phyloP scores from a whole-genome alignment of 2,888 invertebrate species.

The Aleiodes testaceus region DNA sequence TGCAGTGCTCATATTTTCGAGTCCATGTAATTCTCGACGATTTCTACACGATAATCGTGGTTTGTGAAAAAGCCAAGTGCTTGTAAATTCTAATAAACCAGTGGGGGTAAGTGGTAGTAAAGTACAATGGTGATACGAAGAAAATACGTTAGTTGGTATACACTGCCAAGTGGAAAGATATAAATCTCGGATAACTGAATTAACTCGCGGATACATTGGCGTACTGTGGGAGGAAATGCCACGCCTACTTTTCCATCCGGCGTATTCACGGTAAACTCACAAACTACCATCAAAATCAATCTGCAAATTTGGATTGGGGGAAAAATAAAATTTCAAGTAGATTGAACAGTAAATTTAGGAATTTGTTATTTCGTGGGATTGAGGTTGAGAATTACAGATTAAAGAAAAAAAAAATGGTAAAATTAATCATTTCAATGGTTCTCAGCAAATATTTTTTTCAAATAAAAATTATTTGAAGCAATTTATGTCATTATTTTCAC shows the following conservation, averaged over 20 bases:
- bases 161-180: constrained; percentile 52
- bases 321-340: neutral
- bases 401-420: too few relatives aligned
- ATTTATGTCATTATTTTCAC: too few relatives aligned
- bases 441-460: too few relatives aligned
- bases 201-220: constrained; percentile 67
- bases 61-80: constrained; percentile 55
- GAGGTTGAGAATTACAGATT: too few relatives aligned
- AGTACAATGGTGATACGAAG: constrained; percentile 42
- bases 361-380: too few relatives aligned
- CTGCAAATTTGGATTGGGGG: neutral
- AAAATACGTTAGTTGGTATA: constrained; percentile 24
- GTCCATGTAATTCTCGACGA: constrained; percentile 50
- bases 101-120: constrained; percentile 51
- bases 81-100: constrained; percentile 72
- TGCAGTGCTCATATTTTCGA: constrained; percentile 62
- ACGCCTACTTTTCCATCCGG: constrained; percentile 56
- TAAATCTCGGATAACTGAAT: constrained; percentile 72
- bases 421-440: too few relatives aligned
- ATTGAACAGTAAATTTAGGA: neutral
- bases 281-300: constrained; percentile 26
- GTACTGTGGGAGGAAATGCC: constrained; percentile 57
- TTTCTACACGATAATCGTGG: constrained; percentile 56
- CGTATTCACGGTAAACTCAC: neutral
- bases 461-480: too few relatives aligned